phyloP scores from a whole-genome alignment of 2,113 vertebrate species.

The Vulpes ferrilata region DNA sequence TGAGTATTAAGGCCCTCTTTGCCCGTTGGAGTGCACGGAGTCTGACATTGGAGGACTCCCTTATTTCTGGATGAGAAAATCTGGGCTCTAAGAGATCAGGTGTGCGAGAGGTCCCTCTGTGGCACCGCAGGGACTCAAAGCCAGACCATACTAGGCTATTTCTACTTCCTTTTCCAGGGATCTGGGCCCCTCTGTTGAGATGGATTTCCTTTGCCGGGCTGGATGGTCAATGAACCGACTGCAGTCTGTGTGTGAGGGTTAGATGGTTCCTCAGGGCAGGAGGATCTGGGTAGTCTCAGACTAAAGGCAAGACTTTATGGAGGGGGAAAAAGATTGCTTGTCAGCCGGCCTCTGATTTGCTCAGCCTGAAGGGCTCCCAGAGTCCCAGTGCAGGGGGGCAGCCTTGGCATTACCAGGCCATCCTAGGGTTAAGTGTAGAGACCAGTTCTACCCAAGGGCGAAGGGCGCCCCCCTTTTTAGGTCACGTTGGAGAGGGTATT shows the following conservation, averaged over 20 bases:
- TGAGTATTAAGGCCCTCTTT: not conserved
- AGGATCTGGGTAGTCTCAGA: not conserved
- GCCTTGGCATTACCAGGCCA: not conserved
- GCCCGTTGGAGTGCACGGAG: not conserved
- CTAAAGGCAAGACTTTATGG: not conserved
- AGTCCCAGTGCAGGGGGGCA: too few relatives aligned
- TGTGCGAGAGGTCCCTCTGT: not conserved
- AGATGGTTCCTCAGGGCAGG: not conserved
- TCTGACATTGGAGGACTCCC: not conserved
- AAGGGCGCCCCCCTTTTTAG: not conserved
- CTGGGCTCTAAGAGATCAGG: not conserved
- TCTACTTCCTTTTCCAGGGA: not conserved
- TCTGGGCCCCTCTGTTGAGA: not conserved
- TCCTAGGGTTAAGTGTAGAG: not conserved
- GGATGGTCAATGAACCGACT: not conserved
- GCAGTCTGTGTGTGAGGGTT: not conserved
- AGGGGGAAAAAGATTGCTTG: not conserved
- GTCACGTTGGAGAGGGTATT: not conserved
- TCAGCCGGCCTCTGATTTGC: not conserved
- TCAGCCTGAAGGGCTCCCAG: rapidly evolving
- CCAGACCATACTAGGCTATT: not conserved
- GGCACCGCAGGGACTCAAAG: not conserved
- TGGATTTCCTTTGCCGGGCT: not conserved
- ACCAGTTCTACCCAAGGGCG: not conserved
- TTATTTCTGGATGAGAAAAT: not conserved